Evolutionary conservation across 2,113 vertebrate species (phyloP).

Genomic region (Dipodomys ordii): DNA sequence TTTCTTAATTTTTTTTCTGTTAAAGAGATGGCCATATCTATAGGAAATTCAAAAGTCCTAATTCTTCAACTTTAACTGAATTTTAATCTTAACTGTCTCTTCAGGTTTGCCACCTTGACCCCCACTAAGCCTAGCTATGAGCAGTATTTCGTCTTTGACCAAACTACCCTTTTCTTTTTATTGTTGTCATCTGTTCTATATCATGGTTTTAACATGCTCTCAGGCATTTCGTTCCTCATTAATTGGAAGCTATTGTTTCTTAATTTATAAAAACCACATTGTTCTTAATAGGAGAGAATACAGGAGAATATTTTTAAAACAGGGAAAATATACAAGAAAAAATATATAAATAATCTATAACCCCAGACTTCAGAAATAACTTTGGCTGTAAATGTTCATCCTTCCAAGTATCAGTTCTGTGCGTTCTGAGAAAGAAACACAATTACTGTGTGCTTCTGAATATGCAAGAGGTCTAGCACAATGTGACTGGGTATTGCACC

Average conservation of each 20-base stretch:
- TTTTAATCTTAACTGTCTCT: not conserved
- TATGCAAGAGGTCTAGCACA: not conserved
- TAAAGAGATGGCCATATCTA: not conserved
- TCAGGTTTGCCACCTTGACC: not conserved
- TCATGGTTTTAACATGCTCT: not conserved
- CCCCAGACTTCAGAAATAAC: not conserved
- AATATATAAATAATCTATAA: not conserved
- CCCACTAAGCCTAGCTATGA: not conserved
- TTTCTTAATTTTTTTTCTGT: not conserved
- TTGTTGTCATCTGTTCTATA: not conserved
- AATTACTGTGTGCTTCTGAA: not conserved
- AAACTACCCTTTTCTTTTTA: not conserved
- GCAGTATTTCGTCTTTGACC: not conserved
- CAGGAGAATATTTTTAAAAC: not conserved
- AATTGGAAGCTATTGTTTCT: not conserved
- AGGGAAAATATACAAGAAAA: not conserved
- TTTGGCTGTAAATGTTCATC: not conserved
- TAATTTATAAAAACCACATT: not conserved
- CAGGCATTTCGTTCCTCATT: not conserved
- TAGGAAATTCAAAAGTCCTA: not conserved
- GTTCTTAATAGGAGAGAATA: not conserved
- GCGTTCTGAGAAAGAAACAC: not conserved
- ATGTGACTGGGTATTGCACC: not conserved
- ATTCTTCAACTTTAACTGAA: not conserved
- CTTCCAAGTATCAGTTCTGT: not conserved